Base-by-base conservation (phyloP, 1,140 invertebrate species). In the Achatina immaculata region DNA sequence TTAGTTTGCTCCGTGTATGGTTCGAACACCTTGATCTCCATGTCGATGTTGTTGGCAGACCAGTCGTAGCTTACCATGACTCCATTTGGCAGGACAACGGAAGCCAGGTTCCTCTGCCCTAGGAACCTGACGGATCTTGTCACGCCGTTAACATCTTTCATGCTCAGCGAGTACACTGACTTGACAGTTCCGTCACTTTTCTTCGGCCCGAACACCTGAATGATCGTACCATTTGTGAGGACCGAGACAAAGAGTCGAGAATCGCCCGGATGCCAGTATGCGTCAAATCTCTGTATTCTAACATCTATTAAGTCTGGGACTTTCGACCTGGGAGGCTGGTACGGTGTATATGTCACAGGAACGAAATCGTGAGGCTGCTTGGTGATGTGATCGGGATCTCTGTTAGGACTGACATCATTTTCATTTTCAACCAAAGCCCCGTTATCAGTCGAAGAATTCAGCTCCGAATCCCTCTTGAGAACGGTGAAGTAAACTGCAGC, bases 21-120 rank as follows among this genome's bases (percentile, higher is more conserved):
- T 16, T 81, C 65, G 43, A 82, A 83, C 11, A 83, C 78, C 48
- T 82, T 79, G 38, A 81, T 65, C 69, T 83, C 83, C 77, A 83
- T 48, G 76, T 82, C 77, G 24, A 48, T 45, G n/a, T 68, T 71
- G 77, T 81, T 79, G 58, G 77, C 58, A 3, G 83, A 80, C 83
- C 76, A 80, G 73, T 83, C 83, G 71, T 82, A 81, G 58, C 38
- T 80, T 28, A 83, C 80, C 31, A 80, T 68, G 11, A 80, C 76
- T 71, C 83, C 83, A 21, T 72, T 58, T 7, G 83, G 73, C 14
- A 83, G 81, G 36, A 81, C 69, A 34, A 83, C 77, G 42, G 83
- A 83, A 19, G 83, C 83, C 48, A 83, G 72, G n/a, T 75, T 83
- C 42, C 65, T 24, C 40, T 43, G 43, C 36, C 73, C 80, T 34